Evolutionary conservation across 2,113 vertebrate species (phyloP), one percentile per base, ranked within the genome.

Genomic region (Mellivora capensis): DNA sequence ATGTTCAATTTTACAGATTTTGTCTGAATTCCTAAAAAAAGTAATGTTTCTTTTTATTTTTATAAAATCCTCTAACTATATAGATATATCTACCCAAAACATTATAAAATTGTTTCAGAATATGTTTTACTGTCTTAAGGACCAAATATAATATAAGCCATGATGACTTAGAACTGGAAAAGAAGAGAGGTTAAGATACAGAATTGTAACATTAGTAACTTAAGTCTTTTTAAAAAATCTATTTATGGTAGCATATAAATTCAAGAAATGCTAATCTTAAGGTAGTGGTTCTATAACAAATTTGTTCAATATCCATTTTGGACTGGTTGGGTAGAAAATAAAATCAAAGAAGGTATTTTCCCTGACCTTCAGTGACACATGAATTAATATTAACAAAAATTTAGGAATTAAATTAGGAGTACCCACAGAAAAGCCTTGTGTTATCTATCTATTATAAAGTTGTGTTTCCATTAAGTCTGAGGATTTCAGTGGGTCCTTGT

Each of bases 341-440:
- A 98, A 98, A 98, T 93, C 47, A 57, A 91, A 97, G 11, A 89
- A 71, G 92, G 23, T 96, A 96, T 98, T 98, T 98, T 97, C 69
- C 94, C 34, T 90, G 37, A 94, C 42, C 94, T 96, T 98, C 76
- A 98, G 98, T 97, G 17, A 94, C 12, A 94, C 54, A 47, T 49
- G 83, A 98, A 98, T 97, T 97, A 98, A 81, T 97, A 98, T 98
- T 97, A 98, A 96, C 81, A 88, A 39, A 88, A 98, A 98, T 97
- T 97, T 98, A 97, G 31, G 88, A 94, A 79, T 57, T 97, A 96
- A 97, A 97, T 98, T 97, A 82, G 52, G 86, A 20, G 0, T 59
- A 79, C 37, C 96, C 85, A 81, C 69, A 95, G 91, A 94, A 97
- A 98, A 96, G 57, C 7, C 96, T 71, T 93, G n/a, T 71, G 81